Evolutionary conservation across 2,113 vertebrate genomes (phyloP), one percentile per base, ranked within the genome.

Genomic region (Promerops cafer): DNA sequence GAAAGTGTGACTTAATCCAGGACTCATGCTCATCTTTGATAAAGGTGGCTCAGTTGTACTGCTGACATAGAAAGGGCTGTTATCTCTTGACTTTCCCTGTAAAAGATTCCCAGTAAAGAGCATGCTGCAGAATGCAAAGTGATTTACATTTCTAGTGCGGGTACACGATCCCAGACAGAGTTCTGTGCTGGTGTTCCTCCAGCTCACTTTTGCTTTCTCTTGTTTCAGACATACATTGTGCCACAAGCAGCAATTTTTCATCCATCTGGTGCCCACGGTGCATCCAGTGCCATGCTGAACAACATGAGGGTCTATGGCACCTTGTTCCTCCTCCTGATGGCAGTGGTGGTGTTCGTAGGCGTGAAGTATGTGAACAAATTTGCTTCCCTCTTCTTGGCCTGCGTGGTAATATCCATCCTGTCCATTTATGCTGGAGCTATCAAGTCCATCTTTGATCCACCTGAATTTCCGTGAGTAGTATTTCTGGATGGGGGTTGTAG

Each of bases 301-400:
- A 99, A 99, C 88, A 99, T 99, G 99, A 97, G 99, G 42, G 98
- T 99, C 10, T 99, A 99, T 26, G 99, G 99, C 49, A 99, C 98
- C 15, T 97, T 99, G 57, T 99, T 99, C 92, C 98, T 99, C 92
- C 98, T 97, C 59, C 97, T 99, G 5, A 99, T 99, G 99, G 99
- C 98, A 8, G 97, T 99, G 64, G 99, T 99, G 77, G 99, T 99
- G 69, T 99, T 99, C 28, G 99, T 99, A 1, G 99, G 99, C 1
- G 99, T 99, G 63, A 99, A 99, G 95, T 99, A 99, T 24, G 99
- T 99, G 70, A 99, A 99, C 97, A 99, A 99, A 96, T 98, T 99
- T 95, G 99, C 99, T 40, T 99, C 99, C 8, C 99, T 99, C 59
- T 99, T 99, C 97, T 97, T 99, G 97, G 98, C 99, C 93, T 99